Evolutionary conservation across 2,888 invertebrate genomes (phyloP), one percentile per base, ranked within the genome.

Genomic region (Cheilosia soror): DNA sequence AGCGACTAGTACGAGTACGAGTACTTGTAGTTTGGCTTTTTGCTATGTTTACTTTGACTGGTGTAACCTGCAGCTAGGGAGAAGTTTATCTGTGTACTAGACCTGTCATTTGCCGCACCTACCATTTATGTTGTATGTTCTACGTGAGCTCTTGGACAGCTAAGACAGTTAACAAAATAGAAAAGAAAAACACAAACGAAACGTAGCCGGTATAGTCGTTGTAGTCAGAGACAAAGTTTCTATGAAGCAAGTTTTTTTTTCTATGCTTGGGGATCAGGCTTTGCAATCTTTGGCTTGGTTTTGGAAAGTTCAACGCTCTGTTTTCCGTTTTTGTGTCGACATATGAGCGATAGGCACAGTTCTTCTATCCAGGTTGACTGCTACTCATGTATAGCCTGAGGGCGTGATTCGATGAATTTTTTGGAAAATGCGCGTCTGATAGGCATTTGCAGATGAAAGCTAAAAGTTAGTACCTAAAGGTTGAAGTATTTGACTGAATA

Each of bases 51-150:
- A 47, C 49, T 72, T 66, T 73, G 84, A 80, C 80, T 85, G 68
- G 75, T 76, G 81, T 85, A 85, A 81, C 85, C 85, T 85, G 81
- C 85, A 85, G 81, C 76, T 72, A 80, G 27, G 66, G 66, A 81
- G 72, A 85, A 68, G 85, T 81, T 80, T 81, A 81, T 85, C 85
- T 85, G 62, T 68, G 81, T 80, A 77, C 76, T 77, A 77, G 68
- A 80, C 81, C 81, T 85, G 85, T 81, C 85, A 85, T 80, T 81
- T 85, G 85, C 85, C 85, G 85, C 85, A 85, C 85, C 85, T 85
- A 80, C 76, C 84, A 85, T 85, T 84, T 85, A 76, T 81, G 81
- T 81, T 85, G 85, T 76, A 80, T 85, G 80, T 81, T 81, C 76
- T 81, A 76, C 76, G 85, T 80, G 81, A 81, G 81, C 76, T 81